Base-by-base conservation (phyloP, 2,888 invertebrate species). In the Spilarctia lutea region DNA sequence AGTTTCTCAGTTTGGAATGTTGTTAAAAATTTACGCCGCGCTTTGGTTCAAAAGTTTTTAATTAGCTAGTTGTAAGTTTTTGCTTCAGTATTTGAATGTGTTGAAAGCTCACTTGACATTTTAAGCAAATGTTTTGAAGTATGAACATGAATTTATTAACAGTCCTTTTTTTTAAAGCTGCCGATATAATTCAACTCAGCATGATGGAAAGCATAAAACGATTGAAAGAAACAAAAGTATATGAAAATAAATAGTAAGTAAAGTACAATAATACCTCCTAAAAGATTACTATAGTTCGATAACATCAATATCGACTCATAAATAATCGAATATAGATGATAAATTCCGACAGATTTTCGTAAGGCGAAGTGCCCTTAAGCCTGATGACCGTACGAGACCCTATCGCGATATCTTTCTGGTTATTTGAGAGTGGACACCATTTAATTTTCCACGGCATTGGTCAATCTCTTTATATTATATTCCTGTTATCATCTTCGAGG, bases 401-500 rank as follows among this genome's bases (percentile, higher is more conserved):
- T 82, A 86, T 86, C 85, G 67, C 72, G 76, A 78, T 75, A 87
- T 87, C 87, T 87, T 87, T 87, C 86, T 84, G 78, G 77, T 77
- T 80, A 82, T 87, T 84, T 80, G 84, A 80, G 78, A 82, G 80
- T 85, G 83, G 83, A 81, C 84, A 83, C 82, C 84, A 80, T 90
- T 87, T 86, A 86, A 89, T 89, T 89, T 90, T 90, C 90, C 89
- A 85, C 79, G 73, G 79, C 83, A 84, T 85, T 87, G 88, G 77
- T 77, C 88, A 85, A 85, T 85, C 82, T 81, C 74, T 83, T 85
- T 83, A 85, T 79, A 77, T 79, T 73, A 83, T 84, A 87, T 82
- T 85, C 79, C 75, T 73, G 75, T 78, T 79, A 82, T 81, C 82
- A 68, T 72, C 65, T 68, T 73, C 75, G 77, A 79, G 71, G 80